These are phyloP conservation scores for Sycobia sp. DNA, from an alignment of 1,140 invertebrate species.

Conservation along the genomic window DNA sequence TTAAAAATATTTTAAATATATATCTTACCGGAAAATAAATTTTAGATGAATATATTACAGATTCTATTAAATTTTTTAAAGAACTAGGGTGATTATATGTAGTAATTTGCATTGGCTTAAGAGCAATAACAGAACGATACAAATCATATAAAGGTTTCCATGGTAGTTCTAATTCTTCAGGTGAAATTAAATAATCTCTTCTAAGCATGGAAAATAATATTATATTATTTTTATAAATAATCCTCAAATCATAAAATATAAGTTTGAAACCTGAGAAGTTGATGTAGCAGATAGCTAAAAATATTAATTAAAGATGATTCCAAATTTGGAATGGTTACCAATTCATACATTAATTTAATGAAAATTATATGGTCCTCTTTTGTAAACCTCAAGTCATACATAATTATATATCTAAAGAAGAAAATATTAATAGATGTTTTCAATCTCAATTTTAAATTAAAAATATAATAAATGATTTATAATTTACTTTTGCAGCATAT, in stretches of 20 bases:
- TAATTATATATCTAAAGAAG: constrained; percentile 74
- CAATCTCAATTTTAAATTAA: not conserved
- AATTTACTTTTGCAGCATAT: constrained; percentile 68
- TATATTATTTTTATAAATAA: not conserved
- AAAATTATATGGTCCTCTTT: constrained; percentile 90
- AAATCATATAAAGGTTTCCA: constrained; percentile 88
- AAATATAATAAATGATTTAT: not conserved
- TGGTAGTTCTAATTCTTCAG: constrained; percentile 79
- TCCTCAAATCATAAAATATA: not conserved
- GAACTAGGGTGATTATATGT: constrained; percentile 70
- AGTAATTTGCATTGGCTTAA: constrained; percentile 59
- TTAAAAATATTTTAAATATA: not conserved
- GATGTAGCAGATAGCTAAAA: constrained; percentile 66
- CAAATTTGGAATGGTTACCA: constrained; percentile 76
- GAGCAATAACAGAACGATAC: constrained; percentile 59
- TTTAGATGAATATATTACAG: constrained; percentile 48
- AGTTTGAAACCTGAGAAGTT: constrained; percentile 46
- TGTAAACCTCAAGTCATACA: constrained; percentile 86
- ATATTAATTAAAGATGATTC: constrained; percentile 75
- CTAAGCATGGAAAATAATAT: constrained; percentile 59
- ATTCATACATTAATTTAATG: constrained; percentile 81
- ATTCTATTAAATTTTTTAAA: constrained; percentile 46
- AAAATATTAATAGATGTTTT: constrained; percentile 25
- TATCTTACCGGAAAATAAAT: constrained; percentile 56
- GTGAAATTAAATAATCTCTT: constrained; percentile 76